phyloP scores from a whole-genome alignment of 2,797 vertebrate species.

The Falco cherrug region DNA sequence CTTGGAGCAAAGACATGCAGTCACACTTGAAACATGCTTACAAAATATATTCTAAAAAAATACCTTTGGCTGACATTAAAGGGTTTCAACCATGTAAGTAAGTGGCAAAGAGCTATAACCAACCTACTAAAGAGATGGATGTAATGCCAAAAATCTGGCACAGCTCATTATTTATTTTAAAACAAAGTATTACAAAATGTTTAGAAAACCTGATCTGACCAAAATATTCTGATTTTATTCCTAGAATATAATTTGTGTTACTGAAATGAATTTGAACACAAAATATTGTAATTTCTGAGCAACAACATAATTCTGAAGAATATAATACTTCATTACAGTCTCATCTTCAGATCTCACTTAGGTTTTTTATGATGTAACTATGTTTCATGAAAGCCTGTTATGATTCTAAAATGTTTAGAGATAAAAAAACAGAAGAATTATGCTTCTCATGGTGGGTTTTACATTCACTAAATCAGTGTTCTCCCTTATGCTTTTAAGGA shows the following conservation, averaged over 20 bases:
- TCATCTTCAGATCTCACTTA: background rate
- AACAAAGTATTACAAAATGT: background rate
- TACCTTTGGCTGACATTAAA: background rate
- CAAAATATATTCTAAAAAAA: background rate
- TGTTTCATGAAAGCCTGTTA: background rate
- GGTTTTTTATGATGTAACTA: background rate
- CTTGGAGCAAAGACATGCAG: background rate
- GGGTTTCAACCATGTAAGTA: background rate
- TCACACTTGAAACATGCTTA: background rate
- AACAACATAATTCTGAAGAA: background rate
- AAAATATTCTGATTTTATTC: background rate
- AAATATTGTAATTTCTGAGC: background rate
- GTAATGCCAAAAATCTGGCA: background rate
- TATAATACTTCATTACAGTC: background rate
- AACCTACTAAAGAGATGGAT: background rate
- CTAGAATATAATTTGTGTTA: background rate
- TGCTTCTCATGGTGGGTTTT: background rate
- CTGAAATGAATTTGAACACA: background rate
- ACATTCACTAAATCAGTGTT: background rate
- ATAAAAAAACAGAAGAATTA: constrained; percentile 11
- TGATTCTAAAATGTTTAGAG: background rate
- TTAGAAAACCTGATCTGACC: background rate
- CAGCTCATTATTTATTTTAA: background rate
- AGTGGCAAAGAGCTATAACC: background rate
- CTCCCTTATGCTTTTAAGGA: background rate